Conservation (phyloP, 2,888 invertebrate species). For the Harpalus rubripes region DNA sequence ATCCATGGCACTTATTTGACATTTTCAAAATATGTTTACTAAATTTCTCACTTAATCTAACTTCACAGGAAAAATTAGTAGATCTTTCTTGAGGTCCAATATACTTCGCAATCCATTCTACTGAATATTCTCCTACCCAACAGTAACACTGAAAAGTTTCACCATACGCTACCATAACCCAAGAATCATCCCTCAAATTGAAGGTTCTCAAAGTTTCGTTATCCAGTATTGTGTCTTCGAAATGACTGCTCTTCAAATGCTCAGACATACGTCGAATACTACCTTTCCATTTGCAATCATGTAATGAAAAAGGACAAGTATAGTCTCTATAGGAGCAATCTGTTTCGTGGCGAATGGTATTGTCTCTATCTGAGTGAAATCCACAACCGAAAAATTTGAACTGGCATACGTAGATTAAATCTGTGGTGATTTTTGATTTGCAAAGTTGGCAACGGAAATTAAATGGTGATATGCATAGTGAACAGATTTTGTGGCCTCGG, state of each 20-base stretch:
- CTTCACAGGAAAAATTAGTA: constrained; percentile 33
- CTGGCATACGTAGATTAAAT: constrained; percentile 48
- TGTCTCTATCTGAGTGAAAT: constrained; percentile 20
- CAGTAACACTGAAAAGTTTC: constrained; percentile 52
- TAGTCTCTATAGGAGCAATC: constrained; percentile 37
- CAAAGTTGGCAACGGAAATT: constrained; percentile 41
- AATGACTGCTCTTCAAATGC: constrained; percentile 42
- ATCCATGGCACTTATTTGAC: constrained; percentile 41
- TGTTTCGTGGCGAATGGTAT: constrained; percentile 38
- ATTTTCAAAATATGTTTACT: constrained; percentile 9
- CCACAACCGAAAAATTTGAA: constrained; percentile 41
- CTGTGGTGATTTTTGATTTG: constrained; percentile 48
- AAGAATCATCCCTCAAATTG: constrained; percentile 29
- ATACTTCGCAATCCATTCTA: constrained; percentile 59
- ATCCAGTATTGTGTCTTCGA: not conserved
- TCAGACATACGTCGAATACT: not conserved
- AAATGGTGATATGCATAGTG: not conserved
- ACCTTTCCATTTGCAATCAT: constrained; percentile 54
- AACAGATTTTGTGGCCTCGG: constrained; percentile 49
- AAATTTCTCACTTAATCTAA: constrained; percentile 23
- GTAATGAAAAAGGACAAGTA: constrained; percentile 48
- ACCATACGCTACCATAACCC: constrained; percentile 51
- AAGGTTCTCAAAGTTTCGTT: constrained; percentile 9
- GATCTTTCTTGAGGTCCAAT: constrained; percentile 47
- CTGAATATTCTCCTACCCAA: constrained; percentile 33